Base-by-base conservation (phyloP, 2,888 invertebrate genomes). In the Agriopis leucophaearia region DNA sequence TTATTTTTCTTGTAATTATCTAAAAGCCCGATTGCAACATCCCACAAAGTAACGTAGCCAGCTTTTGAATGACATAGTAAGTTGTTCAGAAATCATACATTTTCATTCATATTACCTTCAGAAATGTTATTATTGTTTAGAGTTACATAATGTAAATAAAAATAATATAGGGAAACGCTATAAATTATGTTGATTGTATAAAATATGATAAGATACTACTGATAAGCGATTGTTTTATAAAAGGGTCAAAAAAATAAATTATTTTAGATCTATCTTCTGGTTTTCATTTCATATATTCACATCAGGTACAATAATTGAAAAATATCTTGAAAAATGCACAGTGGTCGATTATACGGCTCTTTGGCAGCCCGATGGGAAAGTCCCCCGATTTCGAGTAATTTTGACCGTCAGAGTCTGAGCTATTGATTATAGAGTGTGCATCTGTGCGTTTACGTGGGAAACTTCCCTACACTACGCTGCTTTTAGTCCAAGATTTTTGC, bases 161-260 rank as follows among this genome's bases (percentile, higher is more conserved):
- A 72, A 13, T 59, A 65, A 57, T 74, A 86, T 90, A 89, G 87
- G 81, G 80, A 80, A 87, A 84, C 80, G 89, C 89, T 88, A 89
- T 81, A 80, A 80, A 84, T 81, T 82, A 87, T 85, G 86, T 89
- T 89, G 87, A 90, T 84, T 92, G 91, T 92, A 90, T 85, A 89
- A 83, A 79, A 83, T 79, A 82, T 78, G 77, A 74, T 89, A 87
- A 89, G 71, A 86, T 88, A 81, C 73, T 51, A 51, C n/a, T 70
- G 76, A 60, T 90, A 91, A 92, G 88, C 82, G 77, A 91, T 92
- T 93, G 91, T 92, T 92, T 93, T 93, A 89, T 91, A 92, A 93
- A 90, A 88, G 85, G 84, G 88, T 88, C 85, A 87, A 82, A 85
- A 63, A 85, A 92, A 91, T 92, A 93, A 92, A 93, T 90, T 94